A percentile compares a stretch with the other conserved stretches of the same genome.
These are phyloP conservation scores for Macrotis lagotis DNA, from an alignment of 2,113 vertebrate species.

Conservation along the genomic window DNA sequence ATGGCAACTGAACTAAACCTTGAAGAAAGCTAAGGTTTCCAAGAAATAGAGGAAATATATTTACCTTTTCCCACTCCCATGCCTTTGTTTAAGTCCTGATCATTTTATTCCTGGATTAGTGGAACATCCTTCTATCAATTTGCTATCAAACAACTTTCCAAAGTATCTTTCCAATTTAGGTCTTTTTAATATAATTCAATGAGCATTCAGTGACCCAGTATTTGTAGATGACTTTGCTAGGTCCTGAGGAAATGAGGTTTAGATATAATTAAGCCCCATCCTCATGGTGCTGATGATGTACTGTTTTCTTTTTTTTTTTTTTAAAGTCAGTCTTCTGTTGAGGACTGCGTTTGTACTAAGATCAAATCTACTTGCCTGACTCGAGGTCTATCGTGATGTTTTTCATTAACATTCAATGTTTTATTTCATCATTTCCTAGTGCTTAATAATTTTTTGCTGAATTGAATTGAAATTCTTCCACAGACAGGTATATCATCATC, in stretches of 20 bases:
- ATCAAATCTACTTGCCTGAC: neutral
- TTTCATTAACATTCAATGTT: neutral
- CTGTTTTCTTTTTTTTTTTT: neutral
- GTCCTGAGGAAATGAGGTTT: neutral
- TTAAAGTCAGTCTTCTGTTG: neutral
- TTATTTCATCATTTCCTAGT: neutral
- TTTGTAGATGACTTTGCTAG: neutral
- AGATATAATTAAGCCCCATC: neutral
- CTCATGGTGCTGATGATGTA: neutral
- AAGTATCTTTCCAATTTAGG: neutral
- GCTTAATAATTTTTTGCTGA: neutral
- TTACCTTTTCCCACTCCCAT: neutral
- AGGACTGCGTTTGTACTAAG: neutral
- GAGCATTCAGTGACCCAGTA: neutral
- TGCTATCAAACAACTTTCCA: neutral
- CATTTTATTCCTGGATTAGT: neutral
- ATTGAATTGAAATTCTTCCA: neutral
- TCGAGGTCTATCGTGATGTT: neutral
- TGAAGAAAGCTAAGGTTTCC: neutral
- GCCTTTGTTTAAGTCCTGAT: neutral
- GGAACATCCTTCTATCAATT: neutral
- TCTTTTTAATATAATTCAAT: neutral
- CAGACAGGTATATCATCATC: neutral
- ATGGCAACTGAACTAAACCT: neutral
- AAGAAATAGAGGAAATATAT: neutral